Evolutionary conservation across 2,888 invertebrate species (phyloP), one percentile per base, ranked within the genome.

Genomic region (Stratiomys singularior): DNA sequence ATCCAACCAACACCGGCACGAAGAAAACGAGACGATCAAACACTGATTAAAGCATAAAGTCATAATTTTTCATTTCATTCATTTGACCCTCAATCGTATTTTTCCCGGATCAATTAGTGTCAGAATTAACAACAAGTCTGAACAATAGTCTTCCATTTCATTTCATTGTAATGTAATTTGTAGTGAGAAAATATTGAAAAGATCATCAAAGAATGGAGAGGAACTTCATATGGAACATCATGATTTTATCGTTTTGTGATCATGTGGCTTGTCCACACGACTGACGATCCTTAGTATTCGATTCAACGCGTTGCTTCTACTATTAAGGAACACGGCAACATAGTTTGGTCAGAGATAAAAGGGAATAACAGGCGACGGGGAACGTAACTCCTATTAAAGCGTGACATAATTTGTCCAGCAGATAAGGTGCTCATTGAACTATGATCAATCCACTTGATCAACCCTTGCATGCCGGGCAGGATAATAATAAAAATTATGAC

Each of bases 391-490:
- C 77, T 79, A 77, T 79, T 79, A 78, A 79, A 77, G 76, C 77
- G 79, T 79, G 77, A 79, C 76, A 77, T 77, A 77, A 79, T 79
- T 79, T 79, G 79, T 79, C 79, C 21, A 18, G 52, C 18, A 77
- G 79, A 46, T 21, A 18, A 37, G 9, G n/a, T 46, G 27, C 44
- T 1, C 30, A 56, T 18, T 21, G 52, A 27, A 47, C 7, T 25
- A 47, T 13, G 56, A 56, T 52, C 30, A 72, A 66, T 66, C 7
- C 9, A 66, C 30, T 30, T n/a, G 66, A 66, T 37, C 44, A 66
- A 4, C 44, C 66, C 64, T 30, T 64, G 60, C 9, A n/a, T 56
- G 44, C 37, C 37, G 13, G n/a, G n/a, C 3, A 67, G 18, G 67
- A 18, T 21, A n/a, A 15, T 28, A 64, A 64, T 28, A n/a, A n/a